A percentile compares a stretch with the other conserved stretches of the same genome.
These are phyloP conservation scores for Pherbina coryleti DNA, from an alignment of 2,888 invertebrate species.

Conservation along the genomic window DNA sequence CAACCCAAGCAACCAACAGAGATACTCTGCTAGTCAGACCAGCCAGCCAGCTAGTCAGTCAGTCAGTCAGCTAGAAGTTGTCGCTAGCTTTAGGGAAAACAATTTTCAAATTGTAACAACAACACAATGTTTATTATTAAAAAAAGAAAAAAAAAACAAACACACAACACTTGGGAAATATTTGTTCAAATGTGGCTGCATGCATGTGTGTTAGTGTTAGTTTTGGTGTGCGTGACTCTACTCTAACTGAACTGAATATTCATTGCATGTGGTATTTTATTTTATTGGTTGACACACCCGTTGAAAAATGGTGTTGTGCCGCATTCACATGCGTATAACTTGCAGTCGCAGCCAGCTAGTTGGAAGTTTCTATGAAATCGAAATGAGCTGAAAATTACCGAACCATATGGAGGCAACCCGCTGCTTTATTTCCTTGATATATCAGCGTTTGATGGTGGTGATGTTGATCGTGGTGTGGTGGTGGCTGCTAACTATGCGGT, in stretches of 20 bases:
- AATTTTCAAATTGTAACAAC: conserved; percentile 16
- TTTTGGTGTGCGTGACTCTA: background rate
- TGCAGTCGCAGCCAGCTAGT: background rate
- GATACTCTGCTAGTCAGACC: background rate
- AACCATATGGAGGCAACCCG: conserved; percentile 53
- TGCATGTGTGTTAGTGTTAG: background rate
- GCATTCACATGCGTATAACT: conserved; percentile 16
- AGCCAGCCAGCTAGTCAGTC: background rate
- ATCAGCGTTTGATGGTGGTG: conserved; percentile 21
- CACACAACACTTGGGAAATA: conserved; percentile 13
- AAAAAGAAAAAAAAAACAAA: background rate
- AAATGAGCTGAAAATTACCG: conserved; percentile 59
- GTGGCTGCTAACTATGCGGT: conserved; percentile 29
- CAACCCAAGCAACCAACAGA: background rate
- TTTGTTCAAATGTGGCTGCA: background rate
- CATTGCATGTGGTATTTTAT: conserved; percentile 63
- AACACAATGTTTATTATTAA: conserved; percentile 29
- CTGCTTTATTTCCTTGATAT: conserved; percentile 41
- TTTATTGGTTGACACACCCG: conserved; percentile 63
- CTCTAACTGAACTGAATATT: conserved; percentile 40
- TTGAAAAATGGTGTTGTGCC: conserved; percentile 43
- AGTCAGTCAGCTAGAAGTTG: background rate
- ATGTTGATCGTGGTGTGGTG: background rate
- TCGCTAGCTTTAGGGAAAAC: conserved; percentile 5
- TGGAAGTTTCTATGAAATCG: conserved; percentile 44